Conservation (phyloP, 2,888 invertebrate species). For the Abrostola triplasia region DNA sequence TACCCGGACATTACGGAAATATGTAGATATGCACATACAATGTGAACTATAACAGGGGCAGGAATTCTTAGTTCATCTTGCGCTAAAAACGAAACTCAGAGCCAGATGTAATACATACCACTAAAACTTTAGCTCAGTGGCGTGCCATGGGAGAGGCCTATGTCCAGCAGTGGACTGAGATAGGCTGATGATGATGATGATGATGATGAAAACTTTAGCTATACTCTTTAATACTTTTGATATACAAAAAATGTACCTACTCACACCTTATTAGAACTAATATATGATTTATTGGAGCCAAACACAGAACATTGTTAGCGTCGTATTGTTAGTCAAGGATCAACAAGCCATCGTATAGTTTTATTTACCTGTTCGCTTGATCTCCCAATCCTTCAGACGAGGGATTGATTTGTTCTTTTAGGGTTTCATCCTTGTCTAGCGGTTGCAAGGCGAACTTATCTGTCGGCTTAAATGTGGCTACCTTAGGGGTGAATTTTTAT, state of each 20-base stretch:
- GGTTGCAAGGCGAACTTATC: constrained; percentile 74
- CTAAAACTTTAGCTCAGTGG: too few species aligned
- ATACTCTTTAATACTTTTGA: too few species aligned
- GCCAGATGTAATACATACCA: too few species aligned
- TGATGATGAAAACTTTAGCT: too few species aligned
- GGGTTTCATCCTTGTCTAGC: constrained; percentile 75
- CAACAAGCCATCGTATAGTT: constrained; percentile 72
- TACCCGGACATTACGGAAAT: not conserved
- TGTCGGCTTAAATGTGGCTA: constrained; percentile 82
- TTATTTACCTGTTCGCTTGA: constrained; percentile 77
- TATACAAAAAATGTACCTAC: not conserved
- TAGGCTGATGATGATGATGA: too few species aligned
- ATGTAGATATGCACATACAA: not conserved
- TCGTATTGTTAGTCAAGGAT: constrained; percentile 76
- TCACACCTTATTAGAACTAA: not conserved
- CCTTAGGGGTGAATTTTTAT: constrained; percentile 84
- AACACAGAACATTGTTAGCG: constrained; percentile 57
- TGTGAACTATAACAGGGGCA: too few species aligned
- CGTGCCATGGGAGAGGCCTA: too few species aligned
- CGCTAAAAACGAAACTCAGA: too few species aligned
- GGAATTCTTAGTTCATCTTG: too few species aligned
- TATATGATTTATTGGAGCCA: constrained; percentile 7
- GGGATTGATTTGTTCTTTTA: constrained; percentile 80
- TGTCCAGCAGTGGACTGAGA: too few species aligned
- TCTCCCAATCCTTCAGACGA: constrained; percentile 71